These are phyloP conservation scores for Formica aserva DNA, from an alignment of 2,888 invertebrate species.

Conservation along the genomic window DNA sequence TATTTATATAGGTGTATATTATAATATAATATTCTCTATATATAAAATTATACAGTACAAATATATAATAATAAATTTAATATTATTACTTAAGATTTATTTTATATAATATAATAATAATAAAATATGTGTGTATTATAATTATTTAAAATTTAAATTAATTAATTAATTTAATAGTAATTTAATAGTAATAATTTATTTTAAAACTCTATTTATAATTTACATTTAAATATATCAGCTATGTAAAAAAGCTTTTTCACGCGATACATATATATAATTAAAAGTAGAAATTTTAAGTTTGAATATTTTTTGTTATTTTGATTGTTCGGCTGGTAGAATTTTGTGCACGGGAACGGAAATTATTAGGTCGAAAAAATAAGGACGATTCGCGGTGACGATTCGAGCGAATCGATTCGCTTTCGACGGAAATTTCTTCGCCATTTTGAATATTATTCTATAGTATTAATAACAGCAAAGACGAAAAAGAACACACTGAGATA, in stretches of 20 bases:
- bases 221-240: background rate
- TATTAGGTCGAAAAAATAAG: conserved; percentile 52
- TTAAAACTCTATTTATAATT: background rate
- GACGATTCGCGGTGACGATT: conserved; percentile 48
- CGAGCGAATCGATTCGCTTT: conserved; percentile 63
- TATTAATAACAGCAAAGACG: conserved; percentile 22
- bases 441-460: conserved; percentile 32
- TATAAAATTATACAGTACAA: no score
- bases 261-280: background rate
- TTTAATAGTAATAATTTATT: background rate
- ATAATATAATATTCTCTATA: background rate
- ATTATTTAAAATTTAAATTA: background rate
- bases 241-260: background rate
- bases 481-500: conserved; percentile 34
- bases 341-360: conserved; percentile 22
- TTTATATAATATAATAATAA: background rate
- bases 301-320: conserved; percentile 20
- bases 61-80: background rate
- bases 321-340: background rate
- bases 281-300: background rate
- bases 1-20: background rate
- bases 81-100: background rate
- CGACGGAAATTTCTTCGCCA: conserved; percentile 55
- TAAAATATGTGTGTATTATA: background rate
- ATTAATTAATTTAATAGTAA: background rate